phyloP scores from a whole-genome alignment of 1,140 invertebrate species.

The Drosophila willistoni region DNA sequence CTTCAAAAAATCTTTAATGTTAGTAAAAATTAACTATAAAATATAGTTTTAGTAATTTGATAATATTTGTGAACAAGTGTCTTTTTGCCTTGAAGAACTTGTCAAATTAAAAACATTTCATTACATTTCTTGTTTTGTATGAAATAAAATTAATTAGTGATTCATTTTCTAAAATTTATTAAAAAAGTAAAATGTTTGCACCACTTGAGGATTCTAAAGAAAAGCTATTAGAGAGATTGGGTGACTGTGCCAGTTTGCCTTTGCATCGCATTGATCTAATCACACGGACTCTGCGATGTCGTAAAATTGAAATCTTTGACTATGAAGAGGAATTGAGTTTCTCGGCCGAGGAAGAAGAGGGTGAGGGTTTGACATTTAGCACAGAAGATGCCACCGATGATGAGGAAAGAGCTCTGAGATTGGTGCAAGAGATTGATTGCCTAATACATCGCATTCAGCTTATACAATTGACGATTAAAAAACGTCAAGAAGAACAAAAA shows the following conservation, averaged over 20 bases:
- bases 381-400: constrained; percentile 39
- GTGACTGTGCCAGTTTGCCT: constrained; percentile 27
- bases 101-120: background rate
- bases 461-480: constrained; percentile 48
- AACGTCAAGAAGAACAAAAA: background rate
- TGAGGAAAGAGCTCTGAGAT: constrained; percentile 1
- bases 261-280: constrained; percentile 51
- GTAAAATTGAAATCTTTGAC: constrained; percentile 50
- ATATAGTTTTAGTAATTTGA: too few relatives aligned
- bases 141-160: constrained; percentile 8
- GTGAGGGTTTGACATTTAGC: background rate
- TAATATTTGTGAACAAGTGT: too few relatives aligned
- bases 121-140: background rate
- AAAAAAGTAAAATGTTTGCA: background rate
- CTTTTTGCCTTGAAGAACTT: background rate
- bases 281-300: constrained; percentile 32
- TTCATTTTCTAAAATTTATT: background rate
- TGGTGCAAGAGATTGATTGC: constrained; percentile 43
- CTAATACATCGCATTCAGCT: constrained; percentile 46
- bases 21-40: too few relatives aligned
- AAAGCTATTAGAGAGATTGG: background rate
- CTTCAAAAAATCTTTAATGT: too few relatives aligned
- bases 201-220: background rate
- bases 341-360: constrained; percentile 40
- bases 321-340: constrained; percentile 54